phyloP scores from a whole-genome alignment of 2,797 vertebrate species.

The Xenopus petersii region DNA sequence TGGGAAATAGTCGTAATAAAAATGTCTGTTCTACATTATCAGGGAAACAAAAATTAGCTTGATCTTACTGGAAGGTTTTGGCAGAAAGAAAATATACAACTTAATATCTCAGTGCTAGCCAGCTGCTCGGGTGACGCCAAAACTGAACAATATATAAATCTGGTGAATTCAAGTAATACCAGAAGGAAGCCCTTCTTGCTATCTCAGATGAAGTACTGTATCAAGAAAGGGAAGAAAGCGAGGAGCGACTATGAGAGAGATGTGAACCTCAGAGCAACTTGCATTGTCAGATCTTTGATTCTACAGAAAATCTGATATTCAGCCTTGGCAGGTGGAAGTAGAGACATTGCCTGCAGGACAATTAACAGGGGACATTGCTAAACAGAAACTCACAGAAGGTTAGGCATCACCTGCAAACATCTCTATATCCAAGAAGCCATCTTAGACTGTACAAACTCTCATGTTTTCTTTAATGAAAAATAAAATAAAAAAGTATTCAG shows the following conservation, averaged over 20 bases:
- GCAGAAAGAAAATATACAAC: constrained; percentile 1
- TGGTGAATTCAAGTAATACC: neutral
- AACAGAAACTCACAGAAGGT: constrained; percentile 26
- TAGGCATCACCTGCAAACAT: too few species aligned
- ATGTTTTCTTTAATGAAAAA: too few species aligned
- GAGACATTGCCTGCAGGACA: constrained; percentile 24
- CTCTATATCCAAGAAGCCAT: too few species aligned
- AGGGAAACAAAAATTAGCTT: constrained; percentile 11
- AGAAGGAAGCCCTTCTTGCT: neutral
- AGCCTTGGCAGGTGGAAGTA: constrained; percentile 16
- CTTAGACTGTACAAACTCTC: too few species aligned
- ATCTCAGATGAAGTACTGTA: neutral
- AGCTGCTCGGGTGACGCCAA: neutral
- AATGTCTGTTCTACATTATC: constrained; percentile 29
- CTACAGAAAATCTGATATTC: constrained; percentile 29
- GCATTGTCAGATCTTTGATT: constrained; percentile 14
- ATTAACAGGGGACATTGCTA: constrained; percentile 34
- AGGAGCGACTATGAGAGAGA: neutral
- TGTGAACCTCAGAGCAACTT: too few species aligned
- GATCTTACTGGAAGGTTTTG: constrained; percentile 18
- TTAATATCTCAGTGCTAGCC: constrained; percentile 4
- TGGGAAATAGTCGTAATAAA: constrained; percentile 30
- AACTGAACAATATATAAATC: constrained; percentile 4
- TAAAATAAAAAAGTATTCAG: too few species aligned
- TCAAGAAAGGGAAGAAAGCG: neutral